phyloP scores from a whole-genome alignment of 2,888 invertebrate species.

The Zygaena filipendulae region DNA sequence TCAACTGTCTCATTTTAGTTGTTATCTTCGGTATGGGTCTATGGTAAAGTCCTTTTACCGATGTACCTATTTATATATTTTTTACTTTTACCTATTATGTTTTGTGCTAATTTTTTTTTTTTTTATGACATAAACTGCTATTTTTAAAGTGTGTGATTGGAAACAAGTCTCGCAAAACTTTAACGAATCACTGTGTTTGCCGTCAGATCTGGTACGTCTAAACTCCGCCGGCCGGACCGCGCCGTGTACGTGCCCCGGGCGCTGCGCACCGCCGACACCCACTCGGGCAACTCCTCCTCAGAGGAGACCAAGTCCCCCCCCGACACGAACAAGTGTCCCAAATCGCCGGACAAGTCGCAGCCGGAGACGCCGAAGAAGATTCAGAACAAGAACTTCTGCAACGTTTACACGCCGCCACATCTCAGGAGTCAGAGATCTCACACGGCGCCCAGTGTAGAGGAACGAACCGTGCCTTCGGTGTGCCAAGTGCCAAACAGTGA shows the following conservation, averaged over 20 bases:
- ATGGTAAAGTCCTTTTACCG: no score
- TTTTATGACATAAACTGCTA: no score
- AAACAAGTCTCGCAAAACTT: no score
- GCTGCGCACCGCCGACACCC: slow-evolving; percentile 53
- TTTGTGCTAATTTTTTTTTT: no score
- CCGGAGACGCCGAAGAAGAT: slow-evolving; percentile 48
- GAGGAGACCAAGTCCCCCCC: slow-evolving; percentile 19
- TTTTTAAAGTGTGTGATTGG: no score
- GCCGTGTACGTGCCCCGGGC: slow-evolving; percentile 84
- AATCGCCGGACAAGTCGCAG: slow-evolving; percentile 49
- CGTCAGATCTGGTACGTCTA: slow-evolving; percentile 44
- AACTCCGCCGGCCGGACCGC: slow-evolving; percentile 76
- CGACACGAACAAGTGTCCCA: slow-evolving; percentile 33
- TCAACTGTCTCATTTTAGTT: no score
- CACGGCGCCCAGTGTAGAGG: slow-evolving; percentile 37
- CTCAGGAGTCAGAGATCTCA: slow-evolving; percentile 51
- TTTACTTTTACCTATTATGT: no score
- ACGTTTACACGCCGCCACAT: slow-evolving; percentile 63
- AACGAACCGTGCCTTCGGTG: slow-evolving; percentile 48
- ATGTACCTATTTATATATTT: no score
- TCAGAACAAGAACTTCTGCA: slow-evolving; percentile 54
- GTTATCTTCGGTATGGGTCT: no score
- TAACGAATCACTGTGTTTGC: no score
- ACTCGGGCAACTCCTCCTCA: slow-evolving; percentile 24
- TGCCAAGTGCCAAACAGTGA: slow-evolving; percentile 65